phyloP scores from a whole-genome alignment of 53 echinoderm and acorn worm species.

The Hippasteria phrygiana region DNA sequence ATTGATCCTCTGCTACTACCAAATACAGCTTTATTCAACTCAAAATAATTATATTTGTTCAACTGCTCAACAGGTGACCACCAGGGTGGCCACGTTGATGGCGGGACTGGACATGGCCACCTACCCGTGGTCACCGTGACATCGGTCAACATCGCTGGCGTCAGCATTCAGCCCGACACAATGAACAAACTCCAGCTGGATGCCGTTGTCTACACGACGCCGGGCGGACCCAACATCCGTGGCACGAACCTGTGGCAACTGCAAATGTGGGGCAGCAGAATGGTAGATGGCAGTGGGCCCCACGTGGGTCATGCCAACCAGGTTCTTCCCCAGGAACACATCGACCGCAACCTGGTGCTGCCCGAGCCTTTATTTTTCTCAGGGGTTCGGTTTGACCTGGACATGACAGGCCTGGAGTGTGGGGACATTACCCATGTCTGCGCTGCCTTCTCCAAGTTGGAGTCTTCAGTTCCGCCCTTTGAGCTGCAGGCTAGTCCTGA shows the following conservation, averaged over 20 bases:
- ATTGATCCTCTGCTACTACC: neutral
- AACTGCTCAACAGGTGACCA: conserved; percentile 2
- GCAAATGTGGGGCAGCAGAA: conserved; percentile 61
- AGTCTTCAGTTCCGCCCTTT: conserved; percentile 45
- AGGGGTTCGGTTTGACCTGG: conserved; percentile 20
- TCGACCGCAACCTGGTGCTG: conserved; percentile 39
- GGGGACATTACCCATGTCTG: conserved; percentile 51
- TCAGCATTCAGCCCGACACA: conserved; percentile 28
- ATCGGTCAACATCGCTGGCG: conserved; percentile 25
- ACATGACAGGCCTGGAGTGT: conserved; percentile 56
- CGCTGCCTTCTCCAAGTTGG: conserved; percentile 58
- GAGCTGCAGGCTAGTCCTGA: conserved; percentile 20
- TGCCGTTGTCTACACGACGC: conserved; percentile 27
- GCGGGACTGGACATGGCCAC: neutral
- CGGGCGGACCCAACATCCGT: conserved; percentile 39
- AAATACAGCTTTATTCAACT: neutral
- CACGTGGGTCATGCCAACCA: conserved; percentile 24
- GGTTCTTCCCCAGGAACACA: conserved; percentile 32
- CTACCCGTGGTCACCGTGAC: conserved; percentile 49
- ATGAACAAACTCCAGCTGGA: conserved; percentile 44
- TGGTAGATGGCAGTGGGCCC: conserved; percentile 48
- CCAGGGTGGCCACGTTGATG: neutral
- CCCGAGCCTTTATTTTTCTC: conserved; percentile 54
- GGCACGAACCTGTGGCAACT: conserved; percentile 75
- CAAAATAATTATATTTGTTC: neutral